These are phyloP conservation scores for Ephydatia muelleri DNA, from an alignment of 37 sponge, comb jelly and placozoan species.

Conservation along the genomic window DNA sequence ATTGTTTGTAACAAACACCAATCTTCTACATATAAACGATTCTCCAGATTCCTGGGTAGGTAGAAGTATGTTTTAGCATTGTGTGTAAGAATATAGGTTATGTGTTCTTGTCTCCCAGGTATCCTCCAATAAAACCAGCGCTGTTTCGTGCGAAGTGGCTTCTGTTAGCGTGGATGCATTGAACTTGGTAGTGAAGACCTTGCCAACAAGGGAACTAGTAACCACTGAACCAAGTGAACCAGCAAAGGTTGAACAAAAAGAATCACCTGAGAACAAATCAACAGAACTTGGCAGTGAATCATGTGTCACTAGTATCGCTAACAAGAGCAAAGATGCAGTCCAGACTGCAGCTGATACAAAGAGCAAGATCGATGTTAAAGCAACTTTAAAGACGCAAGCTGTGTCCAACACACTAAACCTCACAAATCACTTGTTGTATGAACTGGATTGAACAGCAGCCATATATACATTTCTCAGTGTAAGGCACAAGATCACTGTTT, in stretches of 20 bases:
- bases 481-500: neutral
- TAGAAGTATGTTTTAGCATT: too few species aligned
- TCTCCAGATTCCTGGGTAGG: conserved; percentile 52
- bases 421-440: conserved; percentile 15
- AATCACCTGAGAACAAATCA: neutral
- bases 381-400: neutral
- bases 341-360: conserved; percentile 3
- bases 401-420: neutral
- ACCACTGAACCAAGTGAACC: neutral
- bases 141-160: neutral
- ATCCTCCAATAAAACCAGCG: neutral
- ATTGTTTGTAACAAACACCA: conserved; percentile 46
- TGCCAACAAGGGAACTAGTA: neutral
- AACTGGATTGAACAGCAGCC: neutral
- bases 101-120: neutral
- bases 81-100: too few species aligned
- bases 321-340: too few species aligned
- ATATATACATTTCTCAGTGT: neutral
- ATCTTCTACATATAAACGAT: conserved; percentile 13
- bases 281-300: neutral
- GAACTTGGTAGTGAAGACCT: neutral
- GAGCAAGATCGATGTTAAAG: neutral
- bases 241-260: neutral
- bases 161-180: neutral
- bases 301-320: neutral